These are phyloP conservation scores for Bos taurus DNA, from an alignment of 2,113 vertebrate species.

Conservation along the genomic window ARS-UCD2.0 NC_037337.1:57813501-57814000, in stretches of 20 bases:
- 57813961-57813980: not conserved
- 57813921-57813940: not conserved
- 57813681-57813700: not conserved
- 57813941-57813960: not conserved
- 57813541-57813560: not conserved
- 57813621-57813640: not conserved
- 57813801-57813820: not conserved
- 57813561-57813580: not conserved
- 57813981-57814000: not conserved
- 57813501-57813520: not conserved
- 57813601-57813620: not conserved
- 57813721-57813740: not conserved
- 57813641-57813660: not conserved
- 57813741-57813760: not conserved
- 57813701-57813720: not conserved
- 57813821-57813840: conserved; percentile 11
- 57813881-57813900: not conserved
- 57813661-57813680: not conserved
- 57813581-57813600: not conserved
- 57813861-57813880: not conserved
- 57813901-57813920: not conserved
- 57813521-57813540: not conserved
- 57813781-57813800: not conserved
- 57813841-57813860: conserved; percentile 29
- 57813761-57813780: not conserved